Conservation (phyloP, 2,113 vertebrate genomes). For the Prunella fulvescens region DNA sequence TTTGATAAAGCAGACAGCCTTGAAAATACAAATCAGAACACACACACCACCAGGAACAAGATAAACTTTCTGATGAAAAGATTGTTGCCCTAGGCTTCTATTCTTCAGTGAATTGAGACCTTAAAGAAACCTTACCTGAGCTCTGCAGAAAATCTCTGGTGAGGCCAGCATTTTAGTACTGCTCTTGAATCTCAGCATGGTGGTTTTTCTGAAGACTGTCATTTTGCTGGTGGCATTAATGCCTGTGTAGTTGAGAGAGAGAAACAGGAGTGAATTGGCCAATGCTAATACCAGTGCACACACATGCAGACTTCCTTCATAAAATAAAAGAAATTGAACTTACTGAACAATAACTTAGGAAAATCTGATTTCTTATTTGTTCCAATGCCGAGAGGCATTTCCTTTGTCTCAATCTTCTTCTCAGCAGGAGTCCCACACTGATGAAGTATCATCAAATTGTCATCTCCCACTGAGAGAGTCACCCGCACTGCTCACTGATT, state of each 20-base stretch:
- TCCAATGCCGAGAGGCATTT: constrained; percentile 64
- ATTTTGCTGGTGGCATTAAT: neutral
- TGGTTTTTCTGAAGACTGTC: neutral
- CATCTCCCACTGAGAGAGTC: constrained; percentile 70
- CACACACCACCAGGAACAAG: neutral
- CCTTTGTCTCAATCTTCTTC: constrained; percentile 72
- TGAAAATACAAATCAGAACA: neutral
- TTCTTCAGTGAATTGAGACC: neutral
- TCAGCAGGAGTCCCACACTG: constrained; percentile 69
- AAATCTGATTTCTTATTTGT: constrained; percentile 60
- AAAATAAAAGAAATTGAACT: neutral
- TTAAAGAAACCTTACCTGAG: neutral
- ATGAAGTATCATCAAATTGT: constrained; percentile 77
- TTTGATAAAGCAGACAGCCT: neutral
- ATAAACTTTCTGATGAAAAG: neutral
- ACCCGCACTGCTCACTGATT: constrained; percentile 35
- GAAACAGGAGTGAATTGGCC: neutral
- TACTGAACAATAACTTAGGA: neutral
- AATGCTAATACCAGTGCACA: neutral
- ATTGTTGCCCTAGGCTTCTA: neutral
- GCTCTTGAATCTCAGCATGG: neutral
- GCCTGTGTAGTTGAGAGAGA: neutral
- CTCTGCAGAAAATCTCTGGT: neutral
- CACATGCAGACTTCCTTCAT: neutral
- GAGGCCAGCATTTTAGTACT: neutral